Evolutionary conservation across 2,888 invertebrate species (phyloP).

Genomic region (Endotricha flammealis): DNA sequence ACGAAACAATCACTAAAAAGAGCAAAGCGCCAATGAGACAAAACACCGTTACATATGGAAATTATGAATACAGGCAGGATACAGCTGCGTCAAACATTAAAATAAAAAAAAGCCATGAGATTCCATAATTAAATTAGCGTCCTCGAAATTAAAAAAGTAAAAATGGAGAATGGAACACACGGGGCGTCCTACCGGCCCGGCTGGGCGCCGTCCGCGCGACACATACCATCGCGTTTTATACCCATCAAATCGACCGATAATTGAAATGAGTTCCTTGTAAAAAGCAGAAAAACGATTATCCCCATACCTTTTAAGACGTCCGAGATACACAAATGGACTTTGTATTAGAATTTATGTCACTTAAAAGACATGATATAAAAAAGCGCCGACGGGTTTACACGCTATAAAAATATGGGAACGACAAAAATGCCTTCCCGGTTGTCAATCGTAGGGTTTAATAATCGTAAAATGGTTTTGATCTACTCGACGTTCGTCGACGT

Average conservation of each 20-base stretch:
- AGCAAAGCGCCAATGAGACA: constrained; percentile 15
- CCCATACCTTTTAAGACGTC: constrained; percentile 76
- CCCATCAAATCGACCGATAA: constrained; percentile 75
- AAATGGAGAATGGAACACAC: constrained; percentile 33
- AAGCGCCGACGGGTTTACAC: constrained; percentile 75
- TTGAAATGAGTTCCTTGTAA: constrained; percentile 79
- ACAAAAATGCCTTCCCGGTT: constrained; percentile 70
- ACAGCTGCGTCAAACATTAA: constrained; percentile 53
- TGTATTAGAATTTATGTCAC: constrained; percentile 79
- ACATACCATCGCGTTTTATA: constrained; percentile 70
- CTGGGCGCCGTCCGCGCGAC: constrained; percentile 68
- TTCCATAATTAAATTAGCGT: constrained; percentile 76
- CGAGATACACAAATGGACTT: constrained; percentile 78
- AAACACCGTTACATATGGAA: constrained; percentile 54
- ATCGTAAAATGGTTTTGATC: constrained; percentile 75
- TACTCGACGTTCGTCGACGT: constrained; percentile 41
- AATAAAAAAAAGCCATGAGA: constrained; percentile 42
- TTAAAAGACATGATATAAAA: constrained; percentile 75
- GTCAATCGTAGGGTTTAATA: constrained; percentile 74
- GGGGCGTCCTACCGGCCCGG: constrained; percentile 58
- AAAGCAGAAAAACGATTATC: constrained; percentile 77
- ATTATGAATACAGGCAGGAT: constrained; percentile 57
- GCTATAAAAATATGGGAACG: constrained; percentile 77
- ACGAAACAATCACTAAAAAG: too few species aligned
- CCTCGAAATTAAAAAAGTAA: constrained; percentile 59